These are phyloP conservation scores for Drosophila anceps DNA, from an alignment of 2,888 invertebrate species.

Conservation along the genomic window DNA sequence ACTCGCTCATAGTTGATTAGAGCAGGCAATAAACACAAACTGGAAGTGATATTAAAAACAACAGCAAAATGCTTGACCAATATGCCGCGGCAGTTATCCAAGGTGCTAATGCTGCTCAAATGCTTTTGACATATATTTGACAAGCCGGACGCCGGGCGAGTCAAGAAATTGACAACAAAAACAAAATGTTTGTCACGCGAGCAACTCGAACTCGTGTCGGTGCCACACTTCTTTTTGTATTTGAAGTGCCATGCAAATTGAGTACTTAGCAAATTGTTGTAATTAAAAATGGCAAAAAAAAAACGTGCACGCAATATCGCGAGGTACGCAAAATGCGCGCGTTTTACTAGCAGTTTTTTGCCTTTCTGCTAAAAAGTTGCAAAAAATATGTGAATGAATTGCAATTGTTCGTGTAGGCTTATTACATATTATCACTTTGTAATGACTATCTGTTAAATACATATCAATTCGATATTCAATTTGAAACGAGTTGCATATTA, in stretches of 20 bases:
- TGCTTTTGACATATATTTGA: constrained; percentile 32
- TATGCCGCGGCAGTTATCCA: constrained; percentile 35
- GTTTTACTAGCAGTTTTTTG: constrained; percentile 4
- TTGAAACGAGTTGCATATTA: no score
- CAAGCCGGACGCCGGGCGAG: constrained; percentile 11
- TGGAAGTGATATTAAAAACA: background rate
- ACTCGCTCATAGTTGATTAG: constrained; percentile 12
- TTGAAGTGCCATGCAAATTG: constrained; percentile 64
- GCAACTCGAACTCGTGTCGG: constrained; percentile 35
- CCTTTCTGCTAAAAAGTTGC: background rate
- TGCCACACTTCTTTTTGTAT: constrained; percentile 20
- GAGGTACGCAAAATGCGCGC: constrained; percentile 22
- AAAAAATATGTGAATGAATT: background rate
- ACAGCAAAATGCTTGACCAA: constrained; percentile 41
- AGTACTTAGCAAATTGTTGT: constrained; percentile 73
- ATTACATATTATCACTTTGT: constrained; percentile 17
- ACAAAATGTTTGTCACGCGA: constrained; percentile 58
- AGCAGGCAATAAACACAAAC: background rate
- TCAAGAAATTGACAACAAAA: constrained; percentile 39
- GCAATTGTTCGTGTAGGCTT: background rate
- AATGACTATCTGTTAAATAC: constrained; percentile 3
- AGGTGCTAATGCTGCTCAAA: constrained; percentile 66
- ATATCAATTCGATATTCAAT: background rate
- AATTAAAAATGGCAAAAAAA: constrained; percentile 44
- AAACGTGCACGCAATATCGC: constrained; percentile 40